Percentiles rank a stretch among this genome's conserved stretches.
These are phyloP conservation scores for Symphodus melops DNA, from an alignment of 2,113 vertebrate genomes.

Conservation along the genomic window DNA sequence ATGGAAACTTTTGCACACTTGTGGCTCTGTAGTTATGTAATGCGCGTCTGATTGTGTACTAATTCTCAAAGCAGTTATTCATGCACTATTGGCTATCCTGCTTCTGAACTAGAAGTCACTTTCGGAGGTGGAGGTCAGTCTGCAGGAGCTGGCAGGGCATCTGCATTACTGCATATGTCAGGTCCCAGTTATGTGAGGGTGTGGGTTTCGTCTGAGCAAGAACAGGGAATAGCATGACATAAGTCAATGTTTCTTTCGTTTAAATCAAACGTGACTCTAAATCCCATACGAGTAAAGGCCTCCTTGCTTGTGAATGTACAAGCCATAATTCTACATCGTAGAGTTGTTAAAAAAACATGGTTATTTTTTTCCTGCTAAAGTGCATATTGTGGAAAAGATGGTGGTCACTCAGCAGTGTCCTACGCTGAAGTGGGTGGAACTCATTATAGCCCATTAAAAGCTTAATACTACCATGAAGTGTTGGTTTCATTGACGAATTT, in stretches of 20 bases:
- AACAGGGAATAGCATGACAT: constrained; percentile 55
- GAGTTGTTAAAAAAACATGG: constrained; percentile 23
- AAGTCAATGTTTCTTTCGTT: constrained; percentile 46
- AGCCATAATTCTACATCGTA: constrained; percentile 63
- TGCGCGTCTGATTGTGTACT: constrained; percentile 19
- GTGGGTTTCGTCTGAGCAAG: constrained; percentile 62
- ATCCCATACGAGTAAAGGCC: constrained; percentile 47
- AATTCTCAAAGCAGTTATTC: constrained; percentile 53
- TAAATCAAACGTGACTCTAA: constrained; percentile 13
- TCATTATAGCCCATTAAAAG: not conserved
- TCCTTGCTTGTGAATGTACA: constrained; percentile 60
- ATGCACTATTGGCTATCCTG: constrained; percentile 39
- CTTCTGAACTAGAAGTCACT: constrained; percentile 40
- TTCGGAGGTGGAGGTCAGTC: constrained; percentile 58
- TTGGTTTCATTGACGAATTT: not conserved
- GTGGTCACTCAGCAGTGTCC: not conserved
- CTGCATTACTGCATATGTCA: constrained; percentile 60
- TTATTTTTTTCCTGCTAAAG: no score
- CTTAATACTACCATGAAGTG: constrained; percentile 8
- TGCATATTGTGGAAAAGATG: no score
- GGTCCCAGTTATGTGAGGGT: constrained; percentile 52
- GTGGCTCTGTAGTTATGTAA: constrained; percentile 37
- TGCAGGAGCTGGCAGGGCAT: constrained; percentile 47
- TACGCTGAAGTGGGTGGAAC: not conserved
- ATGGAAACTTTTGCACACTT: constrained; percentile 41